These are phyloP conservation scores for Gymnarchus niloticus DNA, from an alignment of 2,113 vertebrate genomes.

Conservation along the genomic window DNA sequence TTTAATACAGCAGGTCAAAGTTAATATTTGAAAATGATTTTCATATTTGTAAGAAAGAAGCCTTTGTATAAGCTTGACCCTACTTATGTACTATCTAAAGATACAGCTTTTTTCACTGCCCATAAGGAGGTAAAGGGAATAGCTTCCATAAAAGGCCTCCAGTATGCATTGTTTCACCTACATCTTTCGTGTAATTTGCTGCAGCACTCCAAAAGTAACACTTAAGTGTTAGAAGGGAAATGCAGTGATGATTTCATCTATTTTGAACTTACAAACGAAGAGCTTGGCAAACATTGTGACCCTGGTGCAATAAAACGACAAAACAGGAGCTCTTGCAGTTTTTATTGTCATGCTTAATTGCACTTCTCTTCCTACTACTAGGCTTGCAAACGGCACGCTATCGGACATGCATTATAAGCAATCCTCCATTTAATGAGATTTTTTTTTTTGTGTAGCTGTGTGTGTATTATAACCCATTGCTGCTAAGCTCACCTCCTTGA, in stretches of 20 bases:
- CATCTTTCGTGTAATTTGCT: not conserved
- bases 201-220: not conserved
- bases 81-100: not conserved
- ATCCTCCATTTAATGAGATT: not conserved
- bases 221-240: not conserved
- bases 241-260: not conserved
- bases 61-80: not conserved
- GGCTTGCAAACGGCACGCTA: not conserved
- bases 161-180: not conserved
- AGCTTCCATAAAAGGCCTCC: not conserved
- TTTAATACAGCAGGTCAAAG: no score
- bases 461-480: not conserved
- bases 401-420: not conserved
- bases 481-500: not conserved
- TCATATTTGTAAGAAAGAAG: no score
- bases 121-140: not conserved
- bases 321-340: not conserved
- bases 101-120: not conserved
- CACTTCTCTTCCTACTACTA: not conserved
- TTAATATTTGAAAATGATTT: no score
- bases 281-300: slow-evolving; percentile 1
- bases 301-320: not conserved
- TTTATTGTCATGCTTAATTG: slow-evolving; percentile 18
- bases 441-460: not conserved
- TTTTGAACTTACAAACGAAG: not conserved